Evolutionary conservation across 1,140 invertebrate species (phyloP), one percentile per base, ranked within the genome.

Genomic region (Anoplolepis gracilipes): DNA sequence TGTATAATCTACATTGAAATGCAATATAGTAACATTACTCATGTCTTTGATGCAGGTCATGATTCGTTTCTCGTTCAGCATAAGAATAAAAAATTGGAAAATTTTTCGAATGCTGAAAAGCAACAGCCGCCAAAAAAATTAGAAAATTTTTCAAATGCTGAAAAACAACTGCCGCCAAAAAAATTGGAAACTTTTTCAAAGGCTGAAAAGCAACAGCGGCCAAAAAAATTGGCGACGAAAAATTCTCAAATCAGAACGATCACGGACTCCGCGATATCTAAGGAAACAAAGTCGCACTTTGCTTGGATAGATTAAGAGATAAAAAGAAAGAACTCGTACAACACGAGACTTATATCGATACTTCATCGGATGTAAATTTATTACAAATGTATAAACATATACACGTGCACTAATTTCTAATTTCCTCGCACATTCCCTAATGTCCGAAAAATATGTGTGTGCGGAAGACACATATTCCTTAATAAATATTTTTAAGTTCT

Each of bases 21-120:
- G 4, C 1, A 19, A 49, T 49, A 16, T 76, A 57, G 49, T 46
- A 49, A 59, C 19, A 1, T 49, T 49, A 49, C 16, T 49, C 3
- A 39, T n/a, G 42, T 33, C 16, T 88, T 86, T 81, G 5, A 65
- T 22, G 67, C 42, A 94, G 94, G 94, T 84, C 94, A 95, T 55
- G 91, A 95, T 76, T 93, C 90, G 0, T 95, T 92, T 49, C 69
- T 94, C 16, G 87, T 73, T 19, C 93, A 92, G 64, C 91, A 92
- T 49, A 92, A 86, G 30, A 92, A 84, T 55, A 79, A 79, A n/a
- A 93, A 93, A 57, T 86, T 88, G 33, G n/a, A 87, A 30, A 88
- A 88, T 84, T 86, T 93, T 22, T 70, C 90, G 57, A 92, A 91
- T n/a, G 69, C 88, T 6, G 87, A 87, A 55, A 93, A 91, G 85